Evolutionary conservation across 2,797 vertebrate species (phyloP).

Genomic region (Austrolebias charrua): DNA sequence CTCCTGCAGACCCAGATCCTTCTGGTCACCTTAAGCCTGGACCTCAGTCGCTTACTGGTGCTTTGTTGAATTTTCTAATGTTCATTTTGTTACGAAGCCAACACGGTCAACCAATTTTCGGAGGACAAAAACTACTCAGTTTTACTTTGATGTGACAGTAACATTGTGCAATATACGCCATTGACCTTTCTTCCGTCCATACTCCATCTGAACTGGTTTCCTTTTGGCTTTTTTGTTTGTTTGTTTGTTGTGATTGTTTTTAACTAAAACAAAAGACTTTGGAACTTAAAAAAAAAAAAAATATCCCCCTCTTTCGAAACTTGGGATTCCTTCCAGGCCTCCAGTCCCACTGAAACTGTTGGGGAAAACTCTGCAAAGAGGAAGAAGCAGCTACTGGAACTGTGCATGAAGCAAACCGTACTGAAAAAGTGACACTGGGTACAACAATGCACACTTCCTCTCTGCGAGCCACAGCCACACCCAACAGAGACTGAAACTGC

Average conservation of each 20-base stretch:
- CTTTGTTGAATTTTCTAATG: constrained; percentile 58
- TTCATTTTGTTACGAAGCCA: constrained; percentile 51
- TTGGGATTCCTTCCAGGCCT: constrained; percentile 61
- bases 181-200: constrained; percentile 76
- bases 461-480: constrained; percentile 66
- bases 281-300: constrained; percentile 65
- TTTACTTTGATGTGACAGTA: constrained; percentile 69
- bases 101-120: constrained; percentile 51
- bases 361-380: constrained; percentile 68
- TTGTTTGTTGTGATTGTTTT: constrained; percentile 48
- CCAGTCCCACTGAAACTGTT: constrained; percentile 61
- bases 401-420: constrained; percentile 50
- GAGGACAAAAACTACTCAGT: constrained; percentile 47
- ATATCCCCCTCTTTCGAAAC: constrained; percentile 55
- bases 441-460: constrained; percentile 67
- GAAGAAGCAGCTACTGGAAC: constrained; percentile 56
- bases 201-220: constrained; percentile 55
- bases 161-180: constrained; percentile 82
- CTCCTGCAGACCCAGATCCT: constrained; percentile 55
- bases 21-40: constrained; percentile 59
- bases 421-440: constrained; percentile 37
- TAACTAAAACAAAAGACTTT: constrained; percentile 65
- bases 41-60: constrained; percentile 55
- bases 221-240: constrained; percentile 19
- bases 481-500: constrained; percentile 69